Percentiles rank a stretch among this genome's conserved stretches.
These are phyloP conservation scores for Megamerina dolium DNA, from an alignment of 2,888 invertebrate genomes.

Conservation along the genomic window DNA sequence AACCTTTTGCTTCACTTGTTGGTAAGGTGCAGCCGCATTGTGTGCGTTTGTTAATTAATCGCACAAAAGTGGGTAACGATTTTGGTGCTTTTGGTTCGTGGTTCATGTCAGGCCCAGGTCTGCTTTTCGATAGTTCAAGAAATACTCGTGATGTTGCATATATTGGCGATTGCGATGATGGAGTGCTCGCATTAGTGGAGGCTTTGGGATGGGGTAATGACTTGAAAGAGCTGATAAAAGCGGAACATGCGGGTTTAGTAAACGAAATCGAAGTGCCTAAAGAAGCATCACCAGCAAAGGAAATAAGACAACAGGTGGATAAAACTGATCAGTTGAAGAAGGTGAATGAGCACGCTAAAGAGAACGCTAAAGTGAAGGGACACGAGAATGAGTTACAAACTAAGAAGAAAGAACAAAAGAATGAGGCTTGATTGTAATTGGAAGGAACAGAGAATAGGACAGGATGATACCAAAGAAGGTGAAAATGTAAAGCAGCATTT, in stretches of 20 bases:
- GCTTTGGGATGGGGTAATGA: constrained; percentile 74
- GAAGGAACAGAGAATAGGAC: no score
- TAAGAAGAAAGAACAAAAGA: neutral
- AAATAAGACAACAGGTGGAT: neutral
- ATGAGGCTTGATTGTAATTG: constrained; percentile 4
- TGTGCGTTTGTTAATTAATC: constrained; percentile 81
- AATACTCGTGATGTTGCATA: constrained; percentile 68
- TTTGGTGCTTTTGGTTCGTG: constrained; percentile 35
- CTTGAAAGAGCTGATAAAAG: constrained; percentile 53
- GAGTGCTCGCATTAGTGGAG: constrained; percentile 66
- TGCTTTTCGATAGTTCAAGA: constrained; percentile 63
- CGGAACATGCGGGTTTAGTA: constrained; percentile 56
- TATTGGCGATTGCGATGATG: constrained; percentile 78
- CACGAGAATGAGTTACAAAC: constrained; percentile 1
- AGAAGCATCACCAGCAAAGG: neutral
- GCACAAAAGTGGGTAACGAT: constrained; percentile 62
- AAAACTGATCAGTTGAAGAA: neutral
- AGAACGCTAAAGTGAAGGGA: neutral
- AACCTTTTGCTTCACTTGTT: constrained; percentile 87
- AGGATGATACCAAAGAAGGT: no score
- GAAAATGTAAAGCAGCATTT: no score
- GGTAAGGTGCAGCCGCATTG: constrained; percentile 67
- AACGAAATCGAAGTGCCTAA: constrained; percentile 5
- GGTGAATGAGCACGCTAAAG: neutral
- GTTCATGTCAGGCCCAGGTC: constrained; percentile 46